phyloP scores from a whole-genome alignment of 1,140 invertebrate genomes.

The Drosophila sulfurigaster region DNA sequence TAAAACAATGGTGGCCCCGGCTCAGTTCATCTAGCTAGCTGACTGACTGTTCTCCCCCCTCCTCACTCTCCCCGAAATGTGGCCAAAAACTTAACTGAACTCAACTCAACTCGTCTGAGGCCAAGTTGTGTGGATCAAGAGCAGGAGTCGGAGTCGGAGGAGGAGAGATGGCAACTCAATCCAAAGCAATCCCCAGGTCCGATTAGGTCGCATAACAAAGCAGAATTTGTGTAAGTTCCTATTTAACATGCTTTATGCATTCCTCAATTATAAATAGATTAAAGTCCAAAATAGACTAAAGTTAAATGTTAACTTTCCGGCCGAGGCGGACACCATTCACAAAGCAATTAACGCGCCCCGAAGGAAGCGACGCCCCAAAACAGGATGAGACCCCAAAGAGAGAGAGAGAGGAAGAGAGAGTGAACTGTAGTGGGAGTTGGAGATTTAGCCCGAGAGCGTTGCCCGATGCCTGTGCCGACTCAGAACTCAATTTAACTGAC shows the following conservation, averaged over 20 bases:
- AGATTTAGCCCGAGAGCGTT: constrained; percentile 16
- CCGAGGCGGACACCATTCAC: constrained; percentile 80
- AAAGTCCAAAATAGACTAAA: constrained; percentile 83
- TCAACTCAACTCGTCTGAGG: constrained; percentile 14
- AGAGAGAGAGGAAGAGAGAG: background rate
- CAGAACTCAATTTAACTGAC: constrained; percentile 82
- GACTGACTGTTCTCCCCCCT: background rate
- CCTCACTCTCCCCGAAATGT: constrained; percentile 19
- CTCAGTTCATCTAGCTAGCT: constrained; percentile 41
- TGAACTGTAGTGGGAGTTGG: background rate
- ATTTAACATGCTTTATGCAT: constrained; percentile 83
- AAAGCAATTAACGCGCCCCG: constrained; percentile 80
- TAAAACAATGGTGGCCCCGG: constrained; percentile 69
- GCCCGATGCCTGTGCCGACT: constrained; percentile 37
- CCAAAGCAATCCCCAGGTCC: constrained; percentile 35
- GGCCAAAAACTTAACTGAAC: constrained; percentile 32
- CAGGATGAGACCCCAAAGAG: background rate
- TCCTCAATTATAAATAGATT: constrained; percentile 83
- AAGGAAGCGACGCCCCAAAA: constrained; percentile 12
- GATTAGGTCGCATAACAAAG: constrained; percentile 82
- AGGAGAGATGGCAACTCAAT: constrained; percentile 26
- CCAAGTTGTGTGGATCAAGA: background rate
- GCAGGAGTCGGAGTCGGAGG: background rate
- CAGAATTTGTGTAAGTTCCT: constrained; percentile 82
- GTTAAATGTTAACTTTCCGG: constrained; percentile 83